Conservation (phyloP, 2,113 vertebrate species). For the Casuarius casuarius region DNA sequence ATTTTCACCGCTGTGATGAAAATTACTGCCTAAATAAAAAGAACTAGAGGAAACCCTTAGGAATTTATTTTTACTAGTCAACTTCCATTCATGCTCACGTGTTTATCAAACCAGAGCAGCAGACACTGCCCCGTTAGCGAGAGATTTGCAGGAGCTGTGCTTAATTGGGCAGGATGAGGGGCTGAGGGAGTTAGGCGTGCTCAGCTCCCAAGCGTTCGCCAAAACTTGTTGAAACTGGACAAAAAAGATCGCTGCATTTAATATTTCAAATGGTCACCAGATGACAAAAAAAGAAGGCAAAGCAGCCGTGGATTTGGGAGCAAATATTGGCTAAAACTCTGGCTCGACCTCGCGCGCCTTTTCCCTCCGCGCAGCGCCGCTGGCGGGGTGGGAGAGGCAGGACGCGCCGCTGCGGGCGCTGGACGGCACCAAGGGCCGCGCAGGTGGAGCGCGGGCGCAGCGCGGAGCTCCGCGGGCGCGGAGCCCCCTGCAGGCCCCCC, state of each 20-base stretch:
- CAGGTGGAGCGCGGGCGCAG: no score
- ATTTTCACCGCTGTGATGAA: neutral
- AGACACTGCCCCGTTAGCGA: neutral
- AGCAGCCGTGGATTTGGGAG: conserved; percentile 4
- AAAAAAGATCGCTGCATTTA: neutral
- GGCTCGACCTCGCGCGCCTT: neutral
- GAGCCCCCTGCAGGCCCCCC: neutral
- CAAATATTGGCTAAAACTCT: conserved; percentile 20
- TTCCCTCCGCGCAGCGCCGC: neutral
- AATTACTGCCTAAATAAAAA: neutral
- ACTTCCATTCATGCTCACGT: neutral
- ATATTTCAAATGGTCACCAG: conserved; percentile 40
- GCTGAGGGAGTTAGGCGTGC: conserved; percentile 5
- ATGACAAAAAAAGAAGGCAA: neutral
- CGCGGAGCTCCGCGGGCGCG: neutral
- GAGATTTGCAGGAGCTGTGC: neutral
- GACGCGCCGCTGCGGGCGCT: neutral
- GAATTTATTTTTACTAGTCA: neutral
- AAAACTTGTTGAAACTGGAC: conserved; percentile 72
- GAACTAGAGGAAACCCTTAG: neutral
- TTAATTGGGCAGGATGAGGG: neutral
- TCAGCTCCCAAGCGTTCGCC: conserved; percentile 41
- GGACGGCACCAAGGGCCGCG: neutral
- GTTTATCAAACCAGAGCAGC: neutral
- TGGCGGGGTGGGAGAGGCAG: neutral